Evolutionary conservation across 2,888 invertebrate genomes (phyloP).

Genomic region (Anagyrus pseudococci): DNA sequence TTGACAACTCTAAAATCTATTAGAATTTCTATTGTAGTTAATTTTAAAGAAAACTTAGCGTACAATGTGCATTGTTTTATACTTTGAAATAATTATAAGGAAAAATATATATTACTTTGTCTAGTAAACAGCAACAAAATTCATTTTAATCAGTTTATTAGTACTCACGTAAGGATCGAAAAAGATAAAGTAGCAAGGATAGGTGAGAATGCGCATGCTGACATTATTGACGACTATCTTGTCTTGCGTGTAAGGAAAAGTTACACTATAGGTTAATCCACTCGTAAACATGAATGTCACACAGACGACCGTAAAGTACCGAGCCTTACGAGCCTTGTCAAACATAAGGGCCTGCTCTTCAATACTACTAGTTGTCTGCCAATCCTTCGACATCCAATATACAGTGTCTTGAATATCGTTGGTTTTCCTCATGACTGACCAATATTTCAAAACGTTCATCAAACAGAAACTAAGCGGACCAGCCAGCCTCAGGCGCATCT

Average conservation of each 20-base stretch:
- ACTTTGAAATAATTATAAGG: no score
- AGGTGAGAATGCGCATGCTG: conserved; percentile 43
- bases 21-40: no score
- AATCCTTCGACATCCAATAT: conserved; percentile 42
- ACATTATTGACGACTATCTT: conserved; percentile 40
- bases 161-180: conserved; percentile 42
- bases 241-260: conserved; percentile 41
- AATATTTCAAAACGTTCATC: conserved; percentile 46
- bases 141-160: no score
- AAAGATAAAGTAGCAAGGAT: conserved; percentile 44
- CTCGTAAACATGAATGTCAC: conserved; percentile 42
- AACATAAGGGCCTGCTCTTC: conserved; percentile 39
- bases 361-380: conserved; percentile 26
- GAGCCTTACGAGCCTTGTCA: conserved; percentile 41
- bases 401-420: conserved; percentile 42
- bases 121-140: no score
- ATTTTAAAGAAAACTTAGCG: no score
- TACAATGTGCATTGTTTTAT: no score
- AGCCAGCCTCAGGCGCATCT: conserved; percentile 9
- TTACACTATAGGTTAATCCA: conserved; percentile 39
- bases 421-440: conserved; percentile 37
- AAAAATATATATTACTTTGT: no score
- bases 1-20: no score
- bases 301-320: conserved; percentile 40
- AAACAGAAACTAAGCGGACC: conserved; percentile 41